A percentile compares a stretch with the other conserved stretches of the same genome.
These are phyloP conservation scores for Eupithecia tripunctaria DNA, from an alignment of 2,888 invertebrate genomes.

Conservation along the genomic window DNA sequence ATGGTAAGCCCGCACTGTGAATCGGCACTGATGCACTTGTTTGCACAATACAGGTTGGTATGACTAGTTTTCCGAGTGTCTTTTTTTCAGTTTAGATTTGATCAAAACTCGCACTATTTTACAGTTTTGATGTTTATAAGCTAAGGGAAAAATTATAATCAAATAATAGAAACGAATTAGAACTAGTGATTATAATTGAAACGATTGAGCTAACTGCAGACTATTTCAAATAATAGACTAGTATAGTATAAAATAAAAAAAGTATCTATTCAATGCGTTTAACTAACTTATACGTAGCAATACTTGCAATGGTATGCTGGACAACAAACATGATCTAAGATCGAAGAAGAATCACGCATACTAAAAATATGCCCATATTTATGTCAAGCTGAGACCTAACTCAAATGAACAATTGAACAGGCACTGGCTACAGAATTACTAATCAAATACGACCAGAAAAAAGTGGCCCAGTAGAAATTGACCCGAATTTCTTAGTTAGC, in stretches of 20 bases:
- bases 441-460: background rate
- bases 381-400: background rate
- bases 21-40: background rate
- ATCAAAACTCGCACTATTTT: no score
- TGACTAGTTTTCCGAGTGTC: background rate
- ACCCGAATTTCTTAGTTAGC: background rate
- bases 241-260: background rate
- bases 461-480: background rate
- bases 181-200: no score
- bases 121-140: no score
- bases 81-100: background rate
- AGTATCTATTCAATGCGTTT: no score
- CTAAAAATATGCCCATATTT: no score
- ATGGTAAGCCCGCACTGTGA: conserved; percentile 36
- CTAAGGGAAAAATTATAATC: no score
- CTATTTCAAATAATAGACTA: no score
- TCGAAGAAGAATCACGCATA: background rate
- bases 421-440: background rate
- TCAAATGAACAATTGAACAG: no score
- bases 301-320: background rate
- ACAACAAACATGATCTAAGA: background rate
- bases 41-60: no score
- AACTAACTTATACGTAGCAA: no score
- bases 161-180: no score
- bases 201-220: no score